Base-by-base conservation (phyloP, 2,113 vertebrate species). In the Rhinoderma darwinii region DNA sequence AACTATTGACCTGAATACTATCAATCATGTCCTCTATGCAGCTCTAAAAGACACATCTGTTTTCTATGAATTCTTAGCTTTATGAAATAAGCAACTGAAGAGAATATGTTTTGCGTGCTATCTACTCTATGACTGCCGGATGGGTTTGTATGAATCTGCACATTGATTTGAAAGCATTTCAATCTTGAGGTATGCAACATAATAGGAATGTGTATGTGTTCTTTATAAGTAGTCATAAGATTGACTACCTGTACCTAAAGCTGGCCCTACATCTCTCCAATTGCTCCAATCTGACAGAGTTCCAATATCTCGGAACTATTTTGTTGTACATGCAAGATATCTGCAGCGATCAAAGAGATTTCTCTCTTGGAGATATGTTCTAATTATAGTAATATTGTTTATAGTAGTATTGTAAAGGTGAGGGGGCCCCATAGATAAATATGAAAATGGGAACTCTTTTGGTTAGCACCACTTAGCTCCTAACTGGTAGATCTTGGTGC, bases 21-120 rank as follows among this genome's bases (percentile, higher is more conserved):
- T 93, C 94, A 94, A 94, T 94, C 92, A 87, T 84, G 89, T 81
- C 82, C 77, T 88, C 51, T 70, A 74, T 86, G 89, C 89, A 63
- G 37, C 89, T 90, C 88, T 94, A 88, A 91, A 91, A 91, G 89
- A 88, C 88, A 90, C 93, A 95, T 94, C 93, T 95, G 93, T 91
- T 95, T 94, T 90, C 93, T 88, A 86, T 92, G 91, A 89, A 83
- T 88, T 47, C 43, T 41, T 68, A 88, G 84, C 88, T 90, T n/a
- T 77, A 87, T 54, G 70, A 81, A 82, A 76, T 84, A 73, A 43
- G 72, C 37, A 84, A 61, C 25, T 76, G 35, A 41, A 39, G 56
- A 75, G 47, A 83, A 20, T 50, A 77, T 70, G 66, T 70, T 37
- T 70, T 37, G 63, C 4, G 35, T 70, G 66, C 37, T 70, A 37